A percentile compares a stretch with the other conserved stretches of the same genome.
phyloP scores from a whole-genome alignment of 2,888 invertebrate genomes.

The Hemicrepidius hirtus region DNA sequence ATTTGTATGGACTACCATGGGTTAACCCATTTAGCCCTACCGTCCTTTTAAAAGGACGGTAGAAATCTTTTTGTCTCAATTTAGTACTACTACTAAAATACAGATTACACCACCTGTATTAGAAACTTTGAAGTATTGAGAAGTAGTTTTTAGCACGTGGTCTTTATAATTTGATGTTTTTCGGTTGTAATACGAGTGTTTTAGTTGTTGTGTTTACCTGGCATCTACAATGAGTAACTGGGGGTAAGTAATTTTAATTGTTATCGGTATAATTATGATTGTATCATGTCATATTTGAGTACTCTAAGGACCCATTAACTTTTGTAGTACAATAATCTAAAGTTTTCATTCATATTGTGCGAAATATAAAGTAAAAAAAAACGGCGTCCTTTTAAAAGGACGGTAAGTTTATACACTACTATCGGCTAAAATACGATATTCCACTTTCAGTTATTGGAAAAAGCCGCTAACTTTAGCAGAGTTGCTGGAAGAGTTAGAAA shows the following conservation, averaged over 20 bases:
- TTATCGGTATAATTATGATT: too few species aligned
- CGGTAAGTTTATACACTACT: conserved; percentile 34
- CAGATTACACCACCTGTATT: background rate
- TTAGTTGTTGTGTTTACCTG: too few species aligned
- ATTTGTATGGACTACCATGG: too few species aligned
- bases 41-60: conserved; percentile 27
- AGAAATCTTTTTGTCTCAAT: background rate
- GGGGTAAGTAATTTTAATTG: background rate
- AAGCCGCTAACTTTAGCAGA: conserved; percentile 28
- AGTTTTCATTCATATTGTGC: background rate
- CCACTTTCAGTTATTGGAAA: conserved; percentile 30
- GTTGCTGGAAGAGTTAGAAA: conserved; percentile 34
- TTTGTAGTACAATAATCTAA: background rate
- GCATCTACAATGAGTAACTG: background rate
- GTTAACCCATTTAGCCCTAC: conserved; percentile 11
- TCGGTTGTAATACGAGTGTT: too few species aligned
- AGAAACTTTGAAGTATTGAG: background rate
- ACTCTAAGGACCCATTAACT: too few species aligned
- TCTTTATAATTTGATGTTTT: too few species aligned
- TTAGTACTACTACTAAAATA: background rate
- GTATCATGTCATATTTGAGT: too few species aligned
- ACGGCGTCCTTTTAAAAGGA: conserved; percentile 35
- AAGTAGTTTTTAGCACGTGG: background rate
- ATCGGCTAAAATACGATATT: background rate
- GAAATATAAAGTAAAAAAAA: background rate